phyloP scores from a whole-genome alignment of 1,140 invertebrate genomes.

The Solenopsis invicta region DNA sequence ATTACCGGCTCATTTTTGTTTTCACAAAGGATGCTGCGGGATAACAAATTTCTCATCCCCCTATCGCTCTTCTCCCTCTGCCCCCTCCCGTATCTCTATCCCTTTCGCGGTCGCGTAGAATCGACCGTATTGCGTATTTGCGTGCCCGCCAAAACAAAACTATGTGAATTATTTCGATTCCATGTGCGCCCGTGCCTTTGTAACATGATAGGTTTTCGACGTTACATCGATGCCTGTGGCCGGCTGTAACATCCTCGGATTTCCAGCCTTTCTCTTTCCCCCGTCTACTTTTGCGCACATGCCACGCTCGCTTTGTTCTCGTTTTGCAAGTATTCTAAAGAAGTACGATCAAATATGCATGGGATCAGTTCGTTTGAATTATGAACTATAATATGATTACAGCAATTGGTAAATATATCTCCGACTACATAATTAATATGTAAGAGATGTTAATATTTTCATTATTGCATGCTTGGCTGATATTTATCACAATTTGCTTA shows the following conservation, averaged over 20 bases:
- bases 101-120: conserved; percentile 9
- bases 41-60: conserved; percentile 33
- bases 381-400: background rate
- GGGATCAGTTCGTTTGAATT: background rate
- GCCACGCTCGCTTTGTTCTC: conserved; percentile 18
- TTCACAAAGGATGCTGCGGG: conserved; percentile 19
- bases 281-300: background rate
- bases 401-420: background rate
- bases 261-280: conserved; percentile 39
- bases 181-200: conserved; percentile 58
- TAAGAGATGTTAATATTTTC: background rate
- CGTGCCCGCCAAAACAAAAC: conserved; percentile 54
- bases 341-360: conserved; percentile 18
- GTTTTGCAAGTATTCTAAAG: conserved; percentile 14
- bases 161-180: conserved; percentile 76
- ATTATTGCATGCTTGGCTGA: background rate
- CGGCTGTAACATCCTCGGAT: conserved; percentile 59
- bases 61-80: too few relatives aligned
- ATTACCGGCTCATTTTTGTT: conserved; percentile 36
- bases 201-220: conserved; percentile 65
- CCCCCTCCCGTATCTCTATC: background rate
- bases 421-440: background rate
- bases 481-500: background rate
- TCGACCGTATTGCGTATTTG: conserved; percentile 69
- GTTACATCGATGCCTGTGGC: conserved; percentile 53